phyloP scores from a whole-genome alignment of 2,797 vertebrate genomes.

The Ptychadena robeensis region DNA sequence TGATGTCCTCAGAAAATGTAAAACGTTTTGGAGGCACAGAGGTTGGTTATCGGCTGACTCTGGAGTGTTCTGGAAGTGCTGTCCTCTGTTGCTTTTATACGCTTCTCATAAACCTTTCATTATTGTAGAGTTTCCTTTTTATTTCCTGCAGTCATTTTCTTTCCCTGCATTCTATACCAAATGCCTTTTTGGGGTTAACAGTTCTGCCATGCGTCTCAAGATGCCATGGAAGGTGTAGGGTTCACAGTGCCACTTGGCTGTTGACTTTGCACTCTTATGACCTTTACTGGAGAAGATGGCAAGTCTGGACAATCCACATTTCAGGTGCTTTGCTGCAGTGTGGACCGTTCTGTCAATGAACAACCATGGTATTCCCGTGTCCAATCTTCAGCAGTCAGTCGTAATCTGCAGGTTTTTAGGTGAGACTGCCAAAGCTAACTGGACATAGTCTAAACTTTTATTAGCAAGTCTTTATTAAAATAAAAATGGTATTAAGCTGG shows the following conservation, averaged over 20 bases:
- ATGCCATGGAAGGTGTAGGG: neutral
- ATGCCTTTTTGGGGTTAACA: slow-evolving; percentile 40
- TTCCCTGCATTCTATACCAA: slow-evolving; percentile 35
- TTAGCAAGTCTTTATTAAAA: slow-evolving; percentile 39
- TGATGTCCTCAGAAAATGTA: slow-evolving; percentile 31
- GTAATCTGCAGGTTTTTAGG: neutral
- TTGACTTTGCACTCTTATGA: slow-evolving; percentile 38
- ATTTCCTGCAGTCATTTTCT: slow-evolving; percentile 3
- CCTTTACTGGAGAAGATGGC: slow-evolving; percentile 14
- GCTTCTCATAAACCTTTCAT: slow-evolving; percentile 26
- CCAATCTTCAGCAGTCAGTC: neutral
- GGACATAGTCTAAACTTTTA: slow-evolving; percentile 4
- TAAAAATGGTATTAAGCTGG: too few relatives aligned
- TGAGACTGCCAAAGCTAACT: neutral
- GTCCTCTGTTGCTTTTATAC: slow-evolving; percentile 23
- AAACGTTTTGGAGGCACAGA: slow-evolving; percentile 20
- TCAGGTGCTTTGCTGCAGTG: neutral
- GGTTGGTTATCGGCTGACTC: slow-evolving; percentile 3
- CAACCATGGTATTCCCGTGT: neutral
- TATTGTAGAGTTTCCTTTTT: slow-evolving; percentile 13
- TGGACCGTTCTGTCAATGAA: neutral
- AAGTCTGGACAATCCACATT: neutral
- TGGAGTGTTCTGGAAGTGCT: slow-evolving; percentile 15
- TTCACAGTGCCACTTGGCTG: slow-evolving; percentile 27
- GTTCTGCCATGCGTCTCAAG: slow-evolving; percentile 22